A percentile compares a stretch with the other conserved stretches of the same genome.
Conservation (phyloP, 92 coral and sea anemone species). For the Heteractis magnifica region DNA sequence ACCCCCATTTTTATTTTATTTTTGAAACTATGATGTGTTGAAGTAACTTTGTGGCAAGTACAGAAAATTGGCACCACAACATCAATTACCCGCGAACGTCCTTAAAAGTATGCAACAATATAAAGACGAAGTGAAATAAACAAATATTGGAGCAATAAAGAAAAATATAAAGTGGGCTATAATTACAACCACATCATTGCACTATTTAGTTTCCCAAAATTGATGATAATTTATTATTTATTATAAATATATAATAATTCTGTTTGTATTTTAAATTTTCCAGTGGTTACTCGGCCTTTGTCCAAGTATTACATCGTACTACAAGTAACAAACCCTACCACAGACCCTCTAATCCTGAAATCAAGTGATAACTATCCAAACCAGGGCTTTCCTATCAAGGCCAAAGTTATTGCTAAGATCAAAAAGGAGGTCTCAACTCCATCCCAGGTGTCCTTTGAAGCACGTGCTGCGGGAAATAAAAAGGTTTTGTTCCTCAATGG, state of each 20-base stretch:
- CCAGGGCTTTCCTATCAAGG: slow-evolving; percentile 56
- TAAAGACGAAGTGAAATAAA: too few species aligned
- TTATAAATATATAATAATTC: neutral
- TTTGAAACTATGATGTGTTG: too few species aligned
- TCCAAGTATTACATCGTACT: slow-evolving; percentile 73
- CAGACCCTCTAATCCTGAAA: slow-evolving; percentile 36
- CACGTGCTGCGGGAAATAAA: slow-evolving; percentile 31
- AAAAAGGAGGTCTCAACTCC: slow-evolving; percentile 73
- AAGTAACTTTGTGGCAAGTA: too few species aligned
- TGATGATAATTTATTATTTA: neutral
- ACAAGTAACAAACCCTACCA: slow-evolving; percentile 63
- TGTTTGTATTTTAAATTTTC: neutral
- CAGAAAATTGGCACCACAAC: too few species aligned
- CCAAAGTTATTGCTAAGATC: slow-evolving; percentile 61
- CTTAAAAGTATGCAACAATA: too few species aligned
- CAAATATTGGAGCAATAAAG: too few species aligned
- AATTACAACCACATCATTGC: too few species aligned
- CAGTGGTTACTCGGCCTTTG: slow-evolving; percentile 45
- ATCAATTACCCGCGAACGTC: too few species aligned
- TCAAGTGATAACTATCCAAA: slow-evolving; percentile 67
- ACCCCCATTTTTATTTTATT: too few species aligned
- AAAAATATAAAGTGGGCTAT: too few species aligned
- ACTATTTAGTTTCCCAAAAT: neutral
- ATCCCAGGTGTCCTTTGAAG: slow-evolving; percentile 56
- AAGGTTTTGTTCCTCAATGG: slow-evolving; percentile 55